Conservation (phyloP, 2,797 vertebrate genomes). For the Myotis myotis region DNA sequence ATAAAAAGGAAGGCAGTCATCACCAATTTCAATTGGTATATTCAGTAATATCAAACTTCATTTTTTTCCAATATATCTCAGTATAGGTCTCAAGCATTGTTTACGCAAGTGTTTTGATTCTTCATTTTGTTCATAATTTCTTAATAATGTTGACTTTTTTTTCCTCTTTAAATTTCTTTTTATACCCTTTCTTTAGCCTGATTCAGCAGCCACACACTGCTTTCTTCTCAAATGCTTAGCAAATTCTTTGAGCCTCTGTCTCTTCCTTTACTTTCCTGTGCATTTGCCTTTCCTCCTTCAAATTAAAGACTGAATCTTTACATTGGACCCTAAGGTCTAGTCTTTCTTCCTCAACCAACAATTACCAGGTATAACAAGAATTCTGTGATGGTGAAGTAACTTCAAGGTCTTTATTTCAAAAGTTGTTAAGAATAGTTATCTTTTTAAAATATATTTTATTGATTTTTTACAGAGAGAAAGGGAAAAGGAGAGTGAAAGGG, state of each 20-base stretch:
- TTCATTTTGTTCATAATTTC: not conserved
- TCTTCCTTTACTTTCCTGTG: not conserved
- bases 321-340: not conserved
- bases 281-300: not conserved
- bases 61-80: not conserved
- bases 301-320: not conserved
- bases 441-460: not conserved
- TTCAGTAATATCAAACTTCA: not conserved
- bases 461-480: too few relatives aligned
- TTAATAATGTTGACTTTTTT: not conserved
- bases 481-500: too few relatives aligned
- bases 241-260: not conserved
- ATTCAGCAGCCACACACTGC: not conserved
- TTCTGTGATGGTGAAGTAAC: not conserved
- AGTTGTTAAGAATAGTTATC: constrained; percentile 36
- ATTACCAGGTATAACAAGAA: constrained; percentile 20
- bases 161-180: not conserved
- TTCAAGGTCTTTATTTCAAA: constrained; percentile 40
- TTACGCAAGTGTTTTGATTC: not conserved
- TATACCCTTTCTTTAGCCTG: not conserved
- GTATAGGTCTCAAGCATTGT: not conserved
- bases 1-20: not conserved
- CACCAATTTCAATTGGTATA: not conserved
- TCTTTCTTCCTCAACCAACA: constrained; percentile 17
- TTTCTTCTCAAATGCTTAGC: not conserved